Evolutionary conservation across 2,888 invertebrate genomes (phyloP).

Genomic region (Conops quadrifasciatus): DNA sequence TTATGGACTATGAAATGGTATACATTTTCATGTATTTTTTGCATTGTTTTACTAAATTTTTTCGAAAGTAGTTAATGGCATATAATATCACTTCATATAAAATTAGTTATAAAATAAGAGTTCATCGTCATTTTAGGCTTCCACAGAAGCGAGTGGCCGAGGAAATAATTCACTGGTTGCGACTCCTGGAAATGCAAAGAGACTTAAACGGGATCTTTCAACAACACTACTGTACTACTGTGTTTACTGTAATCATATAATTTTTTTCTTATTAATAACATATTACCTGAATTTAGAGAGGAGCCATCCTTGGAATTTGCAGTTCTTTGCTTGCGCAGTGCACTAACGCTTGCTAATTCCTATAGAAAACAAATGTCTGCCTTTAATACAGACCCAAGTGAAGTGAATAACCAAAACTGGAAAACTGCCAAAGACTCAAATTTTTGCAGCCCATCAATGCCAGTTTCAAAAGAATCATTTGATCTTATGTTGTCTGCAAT

Average conservation of each 20-base stretch:
- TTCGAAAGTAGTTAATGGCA: too few relatives aligned
- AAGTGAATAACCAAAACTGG: conserved; percentile 48
- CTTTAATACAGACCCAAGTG: conserved; percentile 29
- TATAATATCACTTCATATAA: too few relatives aligned
- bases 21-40: not conserved
- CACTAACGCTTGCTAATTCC: conserved; percentile 63
- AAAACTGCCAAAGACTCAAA: conserved; percentile 66
- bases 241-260: too few relatives aligned
- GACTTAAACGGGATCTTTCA: not conserved
- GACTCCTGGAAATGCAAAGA: not conserved
- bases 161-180: not conserved
- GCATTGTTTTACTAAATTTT: too few relatives aligned
- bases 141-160: not conserved
- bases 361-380: conserved; percentile 49
- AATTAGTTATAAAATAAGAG: too few relatives aligned
- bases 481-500: conserved; percentile 73
- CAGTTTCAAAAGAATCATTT: conserved; percentile 71
- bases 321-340: conserved; percentile 86
- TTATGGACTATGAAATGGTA: conserved; percentile 70
- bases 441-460: conserved; percentile 70
- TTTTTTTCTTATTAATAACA: conserved; percentile 53
- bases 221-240: not conserved
- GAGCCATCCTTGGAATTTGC: conserved; percentile 91
- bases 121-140: not conserved
- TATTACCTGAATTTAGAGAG: conserved; percentile 68